These are phyloP conservation scores for Odontocerum albicorne DNA, from an alignment of 2,888 invertebrate species.

Conservation along the genomic window DNA sequence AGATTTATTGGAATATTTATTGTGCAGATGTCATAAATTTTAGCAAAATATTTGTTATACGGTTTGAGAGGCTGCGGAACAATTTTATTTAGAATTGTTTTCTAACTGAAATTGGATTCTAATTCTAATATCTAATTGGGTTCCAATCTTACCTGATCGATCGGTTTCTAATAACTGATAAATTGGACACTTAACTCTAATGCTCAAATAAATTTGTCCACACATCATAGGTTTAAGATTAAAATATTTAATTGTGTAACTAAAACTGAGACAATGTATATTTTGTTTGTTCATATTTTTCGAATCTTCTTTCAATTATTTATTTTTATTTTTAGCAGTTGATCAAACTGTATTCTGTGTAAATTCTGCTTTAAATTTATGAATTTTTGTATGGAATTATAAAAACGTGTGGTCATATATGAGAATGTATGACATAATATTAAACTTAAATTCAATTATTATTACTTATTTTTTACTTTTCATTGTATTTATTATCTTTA, in stretches of 20 bases:
- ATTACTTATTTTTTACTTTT: too few relatives aligned
- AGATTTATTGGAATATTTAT: slow-evolving; percentile 28
- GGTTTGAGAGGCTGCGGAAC: slow-evolving; percentile 20
- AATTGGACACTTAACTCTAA: slow-evolving; percentile 15
- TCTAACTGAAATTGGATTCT: too few relatives aligned
- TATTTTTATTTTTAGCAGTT: slow-evolving; percentile 10
- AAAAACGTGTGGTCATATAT: slow-evolving; percentile 1
- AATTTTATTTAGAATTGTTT: slow-evolving; percentile 19
- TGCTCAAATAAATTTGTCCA: slow-evolving; percentile 11
- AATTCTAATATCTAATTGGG: too few relatives aligned
- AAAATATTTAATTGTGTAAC: slow-evolving; percentile 1
- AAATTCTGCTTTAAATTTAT: slow-evolving; percentile 10
- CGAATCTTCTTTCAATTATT: slow-evolving; percentile 1
- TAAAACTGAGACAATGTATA: not conserved
- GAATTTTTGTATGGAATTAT: slow-evolving; percentile 2
- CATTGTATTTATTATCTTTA: too few relatives aligned
- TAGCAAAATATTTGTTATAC: slow-evolving; percentile 17
- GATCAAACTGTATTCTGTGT: slow-evolving; percentile 4
- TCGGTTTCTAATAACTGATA: too few relatives aligned
- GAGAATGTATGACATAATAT: slow-evolving; percentile 4
- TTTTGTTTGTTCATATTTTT: slow-evolving; percentile 11
- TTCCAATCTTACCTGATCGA: too few relatives aligned
- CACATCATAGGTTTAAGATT: slow-evolving; percentile 17
- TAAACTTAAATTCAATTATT: too few relatives aligned
- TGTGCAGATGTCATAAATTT: slow-evolving; percentile 14